Evolutionary conservation across 2,888 invertebrate species (phyloP).

Genomic region (Tromatobia lineatoria): DNA sequence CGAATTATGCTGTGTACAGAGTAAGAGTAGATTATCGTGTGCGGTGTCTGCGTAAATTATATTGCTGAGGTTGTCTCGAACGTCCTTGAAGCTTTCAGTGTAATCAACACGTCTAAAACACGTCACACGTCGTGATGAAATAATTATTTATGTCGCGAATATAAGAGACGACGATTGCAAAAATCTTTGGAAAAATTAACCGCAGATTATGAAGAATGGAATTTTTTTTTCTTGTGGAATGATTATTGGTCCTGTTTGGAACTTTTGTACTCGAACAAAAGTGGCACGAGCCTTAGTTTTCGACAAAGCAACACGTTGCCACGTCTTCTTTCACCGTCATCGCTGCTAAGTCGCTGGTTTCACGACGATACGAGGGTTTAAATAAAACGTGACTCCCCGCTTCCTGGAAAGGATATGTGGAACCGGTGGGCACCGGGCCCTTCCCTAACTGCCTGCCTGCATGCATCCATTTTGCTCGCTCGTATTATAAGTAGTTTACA

Average conservation of each 20-base stretch:
- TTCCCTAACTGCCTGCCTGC: not conserved
- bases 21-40: conserved; percentile 18
- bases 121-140: conserved; percentile 18
- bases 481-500: not conserved
- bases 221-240: not conserved
- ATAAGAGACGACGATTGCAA: not conserved
- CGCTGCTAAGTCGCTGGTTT: conserved; percentile 18
- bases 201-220: not conserved
- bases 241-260: not conserved
- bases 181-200: not conserved
- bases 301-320: conserved; percentile 29
- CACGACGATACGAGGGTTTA: conserved; percentile 20
- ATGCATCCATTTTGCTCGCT: not conserved
- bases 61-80: conserved; percentile 17
- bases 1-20: not conserved
- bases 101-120: conserved; percentile 18
- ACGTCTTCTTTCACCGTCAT: conserved; percentile 4
- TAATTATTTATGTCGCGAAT: conserved; percentile 4
- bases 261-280: not conserved
- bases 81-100: conserved; percentile 23
- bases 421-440: conserved; percentile 15
- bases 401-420: conserved; percentile 34
- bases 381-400: conserved; percentile 38
- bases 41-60: conserved; percentile 24
- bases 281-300: not conserved